Conservation (phyloP, 2,113 vertebrate genomes). For the Nannospalax galili region DNA sequence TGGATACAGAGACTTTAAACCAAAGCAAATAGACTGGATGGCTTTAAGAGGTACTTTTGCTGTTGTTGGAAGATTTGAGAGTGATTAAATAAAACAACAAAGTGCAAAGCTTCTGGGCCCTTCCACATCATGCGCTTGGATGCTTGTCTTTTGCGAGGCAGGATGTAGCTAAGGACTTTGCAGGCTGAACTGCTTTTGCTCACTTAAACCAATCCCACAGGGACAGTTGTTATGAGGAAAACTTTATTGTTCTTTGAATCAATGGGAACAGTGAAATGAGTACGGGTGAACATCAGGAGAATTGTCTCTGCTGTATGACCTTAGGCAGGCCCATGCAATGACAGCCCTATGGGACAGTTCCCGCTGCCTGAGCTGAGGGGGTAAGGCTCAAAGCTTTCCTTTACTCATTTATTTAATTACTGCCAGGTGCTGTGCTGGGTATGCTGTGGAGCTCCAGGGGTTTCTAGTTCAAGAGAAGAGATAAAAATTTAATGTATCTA, state of each 20-base stretch:
- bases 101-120: not conserved
- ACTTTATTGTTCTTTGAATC: not conserved
- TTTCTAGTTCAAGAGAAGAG: not conserved
- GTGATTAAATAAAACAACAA: not conserved
- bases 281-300: not conserved
- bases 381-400: not conserved
- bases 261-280: not conserved
- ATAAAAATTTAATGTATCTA: not conserved
- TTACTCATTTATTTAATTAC: not conserved
- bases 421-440: too few relatives aligned
- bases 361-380: not conserved
- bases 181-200: not conserved
- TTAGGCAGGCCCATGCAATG: not conserved
- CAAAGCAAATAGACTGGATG: fast-evolving
- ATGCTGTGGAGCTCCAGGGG: not conserved
- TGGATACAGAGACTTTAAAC: not conserved
- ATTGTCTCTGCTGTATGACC: not conserved
- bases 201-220: not conserved
- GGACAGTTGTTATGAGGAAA: too few relatives aligned
- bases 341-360: not conserved
- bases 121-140: not conserved
- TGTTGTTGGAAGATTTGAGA: not conserved
- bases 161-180: not conserved
- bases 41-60: too few relatives aligned
- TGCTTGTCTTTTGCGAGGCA: not conserved